A percentile compares a stretch with the other conserved stretches of the same genome.
Evolutionary conservation across 64 coral and sea anemone genomes (phyloP).

Genomic region (Stylophora pistillata): DNA sequence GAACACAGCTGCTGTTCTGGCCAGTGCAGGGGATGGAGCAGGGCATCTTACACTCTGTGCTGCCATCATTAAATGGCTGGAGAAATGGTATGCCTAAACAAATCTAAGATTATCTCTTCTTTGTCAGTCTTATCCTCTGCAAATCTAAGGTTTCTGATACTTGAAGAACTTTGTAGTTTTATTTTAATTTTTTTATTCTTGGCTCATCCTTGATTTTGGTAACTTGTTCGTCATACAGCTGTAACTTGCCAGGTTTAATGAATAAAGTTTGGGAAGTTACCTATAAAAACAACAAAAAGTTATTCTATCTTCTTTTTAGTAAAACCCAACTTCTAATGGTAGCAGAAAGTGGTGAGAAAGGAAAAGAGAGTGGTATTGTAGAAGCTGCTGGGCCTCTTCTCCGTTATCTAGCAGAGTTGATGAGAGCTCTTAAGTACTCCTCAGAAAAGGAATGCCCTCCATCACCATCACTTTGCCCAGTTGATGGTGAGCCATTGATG

Average conservation of each 20-base stretch:
- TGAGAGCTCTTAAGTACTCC: slow-evolving; percentile 78
- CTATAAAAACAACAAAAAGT: background rate
- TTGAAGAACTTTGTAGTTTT: too few species aligned
- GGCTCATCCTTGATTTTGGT: too few species aligned
- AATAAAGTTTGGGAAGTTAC: background rate
- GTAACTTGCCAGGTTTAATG: background rate
- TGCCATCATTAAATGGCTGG: slow-evolving; percentile 83
- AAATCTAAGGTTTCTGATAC: too few species aligned
- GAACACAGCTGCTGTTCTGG: slow-evolving; percentile 78
- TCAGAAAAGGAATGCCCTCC: slow-evolving; percentile 75
- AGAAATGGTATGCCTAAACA: slow-evolving; percentile 71
- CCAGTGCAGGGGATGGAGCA: slow-evolving; percentile 78
- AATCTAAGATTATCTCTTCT: background rate
- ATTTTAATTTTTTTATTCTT: too few species aligned
- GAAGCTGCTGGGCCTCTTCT: slow-evolving; percentile 81
- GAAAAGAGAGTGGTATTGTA: slow-evolving; percentile 82
- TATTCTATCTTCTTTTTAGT: slow-evolving; percentile 5
- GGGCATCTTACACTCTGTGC: slow-evolving; percentile 78
- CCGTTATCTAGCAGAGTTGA: slow-evolving; percentile 83
- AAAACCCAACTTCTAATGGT: slow-evolving; percentile 70
- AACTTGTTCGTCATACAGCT: too few species aligned
- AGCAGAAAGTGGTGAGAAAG: slow-evolving; percentile 51
- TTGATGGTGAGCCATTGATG: slow-evolving; percentile 65
- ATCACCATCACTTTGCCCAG: slow-evolving; percentile 47
- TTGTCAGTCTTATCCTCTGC: too few species aligned